A percentile compares a stretch with the other conserved stretches of the same genome.
Conservation (phyloP, 2,797 vertebrate species). For the Meriones psammophilus region DNA sequence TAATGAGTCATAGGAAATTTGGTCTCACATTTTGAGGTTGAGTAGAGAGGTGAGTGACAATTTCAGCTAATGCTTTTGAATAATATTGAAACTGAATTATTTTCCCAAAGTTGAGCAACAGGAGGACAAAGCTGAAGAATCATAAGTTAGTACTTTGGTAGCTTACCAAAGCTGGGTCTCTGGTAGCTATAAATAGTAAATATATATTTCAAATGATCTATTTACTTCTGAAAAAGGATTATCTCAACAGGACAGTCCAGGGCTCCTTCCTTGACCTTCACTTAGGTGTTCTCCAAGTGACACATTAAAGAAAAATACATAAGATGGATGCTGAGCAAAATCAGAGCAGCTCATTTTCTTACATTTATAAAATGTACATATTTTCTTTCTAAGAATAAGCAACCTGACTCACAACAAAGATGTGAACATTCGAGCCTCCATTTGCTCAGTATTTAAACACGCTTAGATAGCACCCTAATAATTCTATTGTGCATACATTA, state of each 20-base stretch:
- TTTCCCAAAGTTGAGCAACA: conserved; percentile 57
- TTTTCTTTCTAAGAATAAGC: conserved; percentile 43
- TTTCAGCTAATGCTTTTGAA: conserved; percentile 50
- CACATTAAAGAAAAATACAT: background rate
- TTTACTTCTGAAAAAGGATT: background rate
- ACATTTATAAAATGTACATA: background rate
- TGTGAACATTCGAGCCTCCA: background rate
- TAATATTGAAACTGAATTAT: conserved; percentile 52
- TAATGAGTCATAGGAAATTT: conserved; percentile 58
- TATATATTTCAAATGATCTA: background rate
- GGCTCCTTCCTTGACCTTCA: background rate
- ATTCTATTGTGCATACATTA: background rate
- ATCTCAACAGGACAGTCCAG: background rate
- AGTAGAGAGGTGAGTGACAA: conserved; percentile 37
- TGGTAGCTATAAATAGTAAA: conserved; percentile 12
- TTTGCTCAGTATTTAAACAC: conserved; percentile 38
- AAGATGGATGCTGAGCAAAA: background rate
- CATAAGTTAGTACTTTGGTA: background rate
- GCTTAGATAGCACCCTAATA: background rate
- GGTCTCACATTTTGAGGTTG: background rate
- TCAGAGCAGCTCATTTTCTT: background rate
- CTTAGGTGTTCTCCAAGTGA: background rate
- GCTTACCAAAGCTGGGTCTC: conserved; percentile 13
- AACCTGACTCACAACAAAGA: background rate
- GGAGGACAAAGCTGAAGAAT: background rate